These are phyloP conservation scores for Cepaea nemoralis DNA, from an alignment of 1,140 invertebrate genomes.

Conservation along the genomic window DNA sequence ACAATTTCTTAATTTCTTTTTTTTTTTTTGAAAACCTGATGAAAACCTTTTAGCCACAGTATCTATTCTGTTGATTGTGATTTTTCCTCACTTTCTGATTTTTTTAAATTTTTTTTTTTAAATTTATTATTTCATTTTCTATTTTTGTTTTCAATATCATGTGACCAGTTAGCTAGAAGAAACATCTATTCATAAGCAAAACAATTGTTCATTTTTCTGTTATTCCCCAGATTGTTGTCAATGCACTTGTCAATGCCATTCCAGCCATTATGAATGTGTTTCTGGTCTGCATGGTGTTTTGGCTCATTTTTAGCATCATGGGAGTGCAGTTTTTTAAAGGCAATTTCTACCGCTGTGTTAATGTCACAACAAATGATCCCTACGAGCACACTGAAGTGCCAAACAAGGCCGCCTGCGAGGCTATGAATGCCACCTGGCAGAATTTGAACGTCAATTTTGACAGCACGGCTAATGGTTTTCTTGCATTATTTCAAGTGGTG, in stretches of 20 bases:
- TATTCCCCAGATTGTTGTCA: conserved; percentile 86
- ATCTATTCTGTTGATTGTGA: too few relatives aligned
- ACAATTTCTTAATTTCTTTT: too few relatives aligned
- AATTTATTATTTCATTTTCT: too few relatives aligned
- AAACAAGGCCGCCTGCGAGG: conserved; percentile 59
- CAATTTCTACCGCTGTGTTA: conserved; percentile 93
- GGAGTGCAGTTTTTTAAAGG: conserved; percentile 91
- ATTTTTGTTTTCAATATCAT: too few relatives aligned
- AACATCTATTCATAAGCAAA: too few relatives aligned
- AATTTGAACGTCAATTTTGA: conserved; percentile 98
- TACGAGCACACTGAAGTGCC: conserved; percentile 44
- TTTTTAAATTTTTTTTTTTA: too few relatives aligned
- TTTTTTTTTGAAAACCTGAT: too few relatives aligned
- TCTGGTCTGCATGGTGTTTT: conserved; percentile 90
- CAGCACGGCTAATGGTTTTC: conserved; percentile 94
- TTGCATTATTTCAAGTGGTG: conserved; percentile 95
- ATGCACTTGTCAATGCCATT: conserved; percentile 93
- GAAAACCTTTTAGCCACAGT: too few relatives aligned
- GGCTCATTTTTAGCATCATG: conserved; percentile 94
- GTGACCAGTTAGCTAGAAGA: too few relatives aligned
- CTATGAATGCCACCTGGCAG: conserved; percentile 80
- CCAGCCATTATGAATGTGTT: conserved; percentile 95
- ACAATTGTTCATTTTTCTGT: too few relatives aligned
- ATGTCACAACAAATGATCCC: conserved; percentile 74
- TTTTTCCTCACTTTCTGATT: too few relatives aligned